Percentiles rank a stretch among this genome's conserved stretches.
Evolutionary conservation across 2,113 vertebrate genomes (phyloP).

Genomic region (Tapirus terrestris): DNA sequence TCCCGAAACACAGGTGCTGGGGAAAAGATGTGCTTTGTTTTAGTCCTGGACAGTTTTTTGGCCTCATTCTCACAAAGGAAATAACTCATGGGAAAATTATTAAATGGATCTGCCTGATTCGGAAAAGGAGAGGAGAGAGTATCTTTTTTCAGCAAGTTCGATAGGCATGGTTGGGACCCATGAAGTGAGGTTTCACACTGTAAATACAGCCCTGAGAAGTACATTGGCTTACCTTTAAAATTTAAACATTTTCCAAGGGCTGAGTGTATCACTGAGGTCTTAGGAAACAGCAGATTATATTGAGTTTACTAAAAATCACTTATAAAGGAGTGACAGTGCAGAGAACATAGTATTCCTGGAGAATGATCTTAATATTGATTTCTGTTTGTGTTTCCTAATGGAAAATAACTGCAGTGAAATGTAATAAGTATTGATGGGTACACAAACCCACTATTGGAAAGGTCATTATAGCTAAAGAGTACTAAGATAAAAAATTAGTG

Average conservation of each 20-base stretch:
- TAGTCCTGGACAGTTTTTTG: not conserved
- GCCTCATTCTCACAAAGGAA: constrained; percentile 21
- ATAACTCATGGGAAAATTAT: constrained; percentile 42
- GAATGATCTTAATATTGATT: constrained; percentile 85
- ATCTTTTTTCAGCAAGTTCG: constrained; percentile 54
- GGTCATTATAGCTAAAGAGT: constrained; percentile 75
- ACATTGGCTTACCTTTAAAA: constrained; percentile 54
- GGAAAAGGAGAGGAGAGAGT: constrained; percentile 51
- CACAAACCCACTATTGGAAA: constrained; percentile 76
- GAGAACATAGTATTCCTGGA: not conserved
- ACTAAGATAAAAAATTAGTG: constrained; percentile 52
- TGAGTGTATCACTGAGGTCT: constrained; percentile 29
- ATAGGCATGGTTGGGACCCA: not conserved
- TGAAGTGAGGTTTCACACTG: constrained; percentile 38
- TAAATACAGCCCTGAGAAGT: constrained; percentile 52
- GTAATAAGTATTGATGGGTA: constrained; percentile 77
- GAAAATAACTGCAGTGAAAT: constrained; percentile 78
- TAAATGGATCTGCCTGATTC: not conserved
- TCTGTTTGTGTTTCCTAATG: constrained; percentile 82
- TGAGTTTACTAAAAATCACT: constrained; percentile 41
- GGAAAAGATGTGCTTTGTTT: not conserved
- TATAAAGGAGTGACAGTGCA: constrained; percentile 38
- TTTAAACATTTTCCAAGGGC: constrained; percentile 20
- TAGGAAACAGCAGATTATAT: constrained; percentile 56
- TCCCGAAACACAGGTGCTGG: not conserved